Evolutionary conservation across 2,888 invertebrate species (phyloP), one percentile per base, ranked within the genome.

Genomic region (Chorisops tibialis): DNA sequence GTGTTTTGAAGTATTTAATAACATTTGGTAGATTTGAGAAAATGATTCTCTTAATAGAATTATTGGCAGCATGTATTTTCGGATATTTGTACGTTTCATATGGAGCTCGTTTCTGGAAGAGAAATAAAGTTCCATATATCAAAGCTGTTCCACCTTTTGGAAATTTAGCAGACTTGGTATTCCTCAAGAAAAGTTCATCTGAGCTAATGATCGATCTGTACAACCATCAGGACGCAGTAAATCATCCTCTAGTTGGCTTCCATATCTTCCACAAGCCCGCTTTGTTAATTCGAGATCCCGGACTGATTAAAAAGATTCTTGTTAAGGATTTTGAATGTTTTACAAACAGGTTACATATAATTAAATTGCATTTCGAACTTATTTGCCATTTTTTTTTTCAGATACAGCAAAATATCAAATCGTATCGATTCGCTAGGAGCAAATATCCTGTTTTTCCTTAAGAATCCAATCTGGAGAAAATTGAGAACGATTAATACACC

Each of bases 251-350:
- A 41, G 70, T 73, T 66, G 73, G 82, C 68, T 65, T 80, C 66
- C 70, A 76, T 73, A 71, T 78, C 1, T 70, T 82, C 18, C 75
- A 80, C 65, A 75, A 74, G 14, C 81, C 82, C 0, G 73, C 69
- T 1, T 58, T 82, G 14, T 18, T 81, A 3, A 66, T 79, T 11
- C 75, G 80, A 1, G 79, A 81, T 49, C 76, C 77, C 0, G 79
- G 79, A 16, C 62, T 82, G 2, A 67, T 81, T 0, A 82, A 81
- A 66, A 70, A 74, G 0, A 65, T 81, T 1, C 61, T 81, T 14
- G 74, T 81, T 3, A 80, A 78, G 52, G 81, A 82, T 60, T 81
- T 81, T 45, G 73, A 75, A 64, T 72, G 70, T 7, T 81, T 81
- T 65, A 64, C 71, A 0, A 74, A 80, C 63, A 74, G 79, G 59